A percentile compares a stretch with the other conserved stretches of the same genome.
phyloP scores from a whole-genome alignment of 2,113 vertebrate genomes.

The Ageneiosus marmoratus region DNA sequence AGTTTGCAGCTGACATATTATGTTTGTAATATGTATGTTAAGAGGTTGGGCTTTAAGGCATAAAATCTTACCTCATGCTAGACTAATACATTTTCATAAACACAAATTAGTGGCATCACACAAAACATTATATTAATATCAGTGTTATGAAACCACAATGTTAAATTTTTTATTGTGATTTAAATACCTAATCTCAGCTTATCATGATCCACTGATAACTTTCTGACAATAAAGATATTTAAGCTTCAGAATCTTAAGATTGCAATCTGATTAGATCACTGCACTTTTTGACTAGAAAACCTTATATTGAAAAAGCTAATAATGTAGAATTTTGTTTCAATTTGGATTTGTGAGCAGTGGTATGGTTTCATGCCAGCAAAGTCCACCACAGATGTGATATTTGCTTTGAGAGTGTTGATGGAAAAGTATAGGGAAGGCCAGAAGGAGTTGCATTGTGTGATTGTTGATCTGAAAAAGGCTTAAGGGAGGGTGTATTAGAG shows the following conservation, averaged over 20 bases:
- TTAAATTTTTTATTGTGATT: background rate
- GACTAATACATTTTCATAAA: background rate
- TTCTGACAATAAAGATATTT: background rate
- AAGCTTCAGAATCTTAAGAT: background rate
- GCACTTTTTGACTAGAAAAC: background rate
- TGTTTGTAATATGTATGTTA: background rate
- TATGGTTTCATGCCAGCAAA: no score
- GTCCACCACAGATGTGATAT: no score
- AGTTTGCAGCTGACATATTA: background rate
- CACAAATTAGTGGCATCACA: background rate
- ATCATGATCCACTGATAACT: background rate
- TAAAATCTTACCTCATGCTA: background rate
- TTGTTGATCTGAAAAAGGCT: no score
- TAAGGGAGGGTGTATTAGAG: no score
- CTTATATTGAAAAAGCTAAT: background rate
- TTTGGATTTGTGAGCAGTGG: background rate
- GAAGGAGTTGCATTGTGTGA: no score
- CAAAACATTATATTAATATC: background rate
- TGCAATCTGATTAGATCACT: background rate
- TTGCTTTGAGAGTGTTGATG: no score
- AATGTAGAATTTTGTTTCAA: background rate
- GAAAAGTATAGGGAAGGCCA: no score
- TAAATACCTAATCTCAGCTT: background rate
- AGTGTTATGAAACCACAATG: no score
- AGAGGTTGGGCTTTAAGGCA: background rate